A percentile compares a stretch with the other conserved stretches of the same genome.
Evolutionary conservation across 2,113 vertebrate genomes (phyloP).

Genomic region (Sciurus niger): DNA sequence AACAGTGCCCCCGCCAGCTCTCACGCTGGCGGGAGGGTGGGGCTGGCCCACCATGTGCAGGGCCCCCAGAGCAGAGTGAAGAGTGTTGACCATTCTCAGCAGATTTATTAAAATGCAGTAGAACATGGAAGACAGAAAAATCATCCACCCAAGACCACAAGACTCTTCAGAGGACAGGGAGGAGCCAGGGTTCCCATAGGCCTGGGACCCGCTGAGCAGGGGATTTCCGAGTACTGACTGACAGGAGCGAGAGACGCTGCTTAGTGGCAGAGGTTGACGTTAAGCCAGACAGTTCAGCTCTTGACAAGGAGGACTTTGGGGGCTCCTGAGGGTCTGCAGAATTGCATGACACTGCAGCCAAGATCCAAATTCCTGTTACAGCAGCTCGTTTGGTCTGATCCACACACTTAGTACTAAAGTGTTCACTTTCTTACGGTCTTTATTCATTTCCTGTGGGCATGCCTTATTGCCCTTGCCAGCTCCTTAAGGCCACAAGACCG

Average conservation of each 20-base stretch:
- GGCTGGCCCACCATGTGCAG: rapidly evolving
- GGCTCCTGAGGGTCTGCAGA: neutral
- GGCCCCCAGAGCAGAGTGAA: neutral
- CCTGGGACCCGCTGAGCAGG: neutral
- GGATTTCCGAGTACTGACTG: neutral
- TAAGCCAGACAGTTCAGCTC: neutral
- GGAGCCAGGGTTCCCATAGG: neutral
- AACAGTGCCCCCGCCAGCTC: too few relatives aligned
- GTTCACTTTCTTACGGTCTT: neutral
- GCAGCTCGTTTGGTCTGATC: neutral
- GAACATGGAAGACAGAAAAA: neutral
- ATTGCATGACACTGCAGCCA: neutral
- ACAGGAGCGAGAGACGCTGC: neutral
- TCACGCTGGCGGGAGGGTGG: neutral
- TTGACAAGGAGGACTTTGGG: neutral
- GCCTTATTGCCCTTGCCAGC: neutral
- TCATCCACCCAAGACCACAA: neutral
- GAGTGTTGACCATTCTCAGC: neutral
- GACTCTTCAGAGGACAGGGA: neutral
- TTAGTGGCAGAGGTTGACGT: neutral
- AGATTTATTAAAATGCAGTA: neutral
- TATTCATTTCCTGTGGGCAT: neutral
- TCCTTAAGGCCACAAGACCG: neutral
- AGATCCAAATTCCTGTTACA: neutral
- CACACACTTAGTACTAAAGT: neutral